These are phyloP conservation scores for Caenorhabditis sinica DNA, from an alignment of 2,888 invertebrate species.

Conservation along the genomic window DNA sequence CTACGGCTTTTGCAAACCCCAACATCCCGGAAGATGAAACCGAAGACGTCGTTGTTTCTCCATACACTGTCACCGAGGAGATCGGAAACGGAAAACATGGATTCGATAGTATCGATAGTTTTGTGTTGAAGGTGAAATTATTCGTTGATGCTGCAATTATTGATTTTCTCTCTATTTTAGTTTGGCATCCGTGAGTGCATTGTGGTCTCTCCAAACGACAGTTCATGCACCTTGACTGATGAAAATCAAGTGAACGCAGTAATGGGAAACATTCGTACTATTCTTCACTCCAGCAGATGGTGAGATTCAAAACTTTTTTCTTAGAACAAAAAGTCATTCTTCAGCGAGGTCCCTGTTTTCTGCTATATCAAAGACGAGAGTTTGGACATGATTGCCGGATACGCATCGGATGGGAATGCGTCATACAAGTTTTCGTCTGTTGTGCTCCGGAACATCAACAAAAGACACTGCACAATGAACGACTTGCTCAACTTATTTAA, in stretches of 20 bases:
- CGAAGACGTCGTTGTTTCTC: conserved; percentile 2
- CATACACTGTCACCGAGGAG: conserved; percentile 44
- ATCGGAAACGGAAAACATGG: conserved; percentile 29
- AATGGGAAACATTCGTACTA: conserved; percentile 42
- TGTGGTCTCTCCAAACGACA: conserved; percentile 30
- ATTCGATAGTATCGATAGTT: conserved; percentile 20
- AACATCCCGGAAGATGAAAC: neutral
- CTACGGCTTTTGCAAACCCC: no score
- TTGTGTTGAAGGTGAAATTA: conserved; percentile 22
- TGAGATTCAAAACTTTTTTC: no score
- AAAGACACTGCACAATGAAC: conserved; percentile 33
- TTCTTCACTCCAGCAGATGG: conserved; percentile 44
- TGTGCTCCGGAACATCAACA: conserved; percentile 40
- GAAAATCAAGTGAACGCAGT: conserved; percentile 50
- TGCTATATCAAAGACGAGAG: conserved; percentile 28
- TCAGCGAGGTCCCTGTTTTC: conserved; percentile 55
- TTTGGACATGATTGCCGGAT: conserved; percentile 42
- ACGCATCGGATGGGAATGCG: conserved; percentile 56
- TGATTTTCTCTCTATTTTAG: neutral
- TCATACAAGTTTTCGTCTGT: conserved; percentile 23
- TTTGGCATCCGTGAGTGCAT: conserved; percentile 60
- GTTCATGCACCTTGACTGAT: neutral
- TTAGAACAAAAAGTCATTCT: no score
- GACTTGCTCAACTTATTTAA: conserved; percentile 55
- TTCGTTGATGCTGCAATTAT: no score